Percentiles rank a stretch among this genome's conserved stretches.
Evolutionary conservation across 64 coral and sea anemone genomes (phyloP).

Genomic region (Cladopsammia gracilis): DNA sequence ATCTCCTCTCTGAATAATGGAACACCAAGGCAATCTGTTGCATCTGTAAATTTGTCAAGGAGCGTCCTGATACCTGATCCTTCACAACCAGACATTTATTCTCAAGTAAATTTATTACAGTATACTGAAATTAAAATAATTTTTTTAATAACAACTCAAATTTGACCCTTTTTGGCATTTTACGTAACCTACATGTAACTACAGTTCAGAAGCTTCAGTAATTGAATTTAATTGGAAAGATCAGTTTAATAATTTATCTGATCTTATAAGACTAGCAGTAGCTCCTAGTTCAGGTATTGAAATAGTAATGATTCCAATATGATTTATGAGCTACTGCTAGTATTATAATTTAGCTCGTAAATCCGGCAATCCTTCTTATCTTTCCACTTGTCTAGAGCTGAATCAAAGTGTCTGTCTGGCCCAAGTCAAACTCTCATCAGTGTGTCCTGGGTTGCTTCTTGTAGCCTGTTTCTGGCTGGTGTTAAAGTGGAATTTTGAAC

Average conservation of each 20-base stretch:
- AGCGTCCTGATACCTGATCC: too few species aligned
- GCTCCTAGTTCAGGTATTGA: too few species aligned
- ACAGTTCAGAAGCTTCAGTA: neutral
- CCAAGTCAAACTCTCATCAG: slow-evolving; percentile 60
- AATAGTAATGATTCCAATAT: neutral
- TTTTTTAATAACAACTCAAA: too few species aligned
- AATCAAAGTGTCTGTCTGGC: slow-evolving; percentile 68
- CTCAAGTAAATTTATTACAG: too few species aligned
- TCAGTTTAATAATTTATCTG: neutral
- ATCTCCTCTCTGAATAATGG: slow-evolving; percentile 22
- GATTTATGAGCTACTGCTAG: neutral
- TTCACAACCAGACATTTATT: too few species aligned
- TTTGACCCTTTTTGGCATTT: too few species aligned
- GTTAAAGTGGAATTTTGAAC: slow-evolving; percentile 71
- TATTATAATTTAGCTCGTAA: slow-evolving; percentile 52
- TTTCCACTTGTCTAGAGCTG: slow-evolving; percentile 61
- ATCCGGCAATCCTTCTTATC: slow-evolving; percentile 58
- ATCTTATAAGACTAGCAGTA: too few species aligned
- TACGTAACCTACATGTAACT: too few species aligned
- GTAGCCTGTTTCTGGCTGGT: slow-evolving; percentile 53
- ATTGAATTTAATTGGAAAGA: neutral
- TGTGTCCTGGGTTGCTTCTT: slow-evolving; percentile 57
- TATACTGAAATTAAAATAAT: too few species aligned
- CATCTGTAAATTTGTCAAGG: neutral
- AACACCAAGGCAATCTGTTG: slow-evolving; percentile 4